Conservation (phyloP, 2,113 vertebrate genomes). For the Tragelaphus buxtoni region DNA sequence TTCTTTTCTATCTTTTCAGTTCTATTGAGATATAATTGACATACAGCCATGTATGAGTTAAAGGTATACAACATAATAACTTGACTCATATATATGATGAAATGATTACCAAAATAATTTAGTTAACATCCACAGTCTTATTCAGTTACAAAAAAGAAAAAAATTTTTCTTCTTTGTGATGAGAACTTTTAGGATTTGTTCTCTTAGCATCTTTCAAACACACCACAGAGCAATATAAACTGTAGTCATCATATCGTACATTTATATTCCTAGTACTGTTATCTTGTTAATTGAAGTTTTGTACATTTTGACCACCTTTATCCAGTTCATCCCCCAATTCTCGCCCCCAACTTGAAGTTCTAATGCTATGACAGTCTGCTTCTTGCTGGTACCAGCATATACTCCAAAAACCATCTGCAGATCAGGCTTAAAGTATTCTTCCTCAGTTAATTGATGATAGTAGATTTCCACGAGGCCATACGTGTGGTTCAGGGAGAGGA, state of each 20-base stretch:
- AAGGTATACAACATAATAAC: not conserved
- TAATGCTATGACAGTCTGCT: not conserved
- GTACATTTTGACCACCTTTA: not conserved
- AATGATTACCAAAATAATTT: not conserved
- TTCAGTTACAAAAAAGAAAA: not conserved
- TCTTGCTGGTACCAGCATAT: not conserved
- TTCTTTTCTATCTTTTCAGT: not conserved
- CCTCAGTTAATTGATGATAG: not conserved
- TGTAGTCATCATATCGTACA: not conserved
- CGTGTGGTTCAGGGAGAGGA: not conserved
- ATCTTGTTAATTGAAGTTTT: not conserved
- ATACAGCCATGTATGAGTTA: not conserved
- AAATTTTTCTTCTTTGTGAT: not conserved
- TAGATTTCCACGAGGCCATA: not conserved
- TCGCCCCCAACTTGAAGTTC: accelerated
- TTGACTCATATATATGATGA: not conserved
- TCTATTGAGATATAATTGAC: not conserved
- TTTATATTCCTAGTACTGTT: not conserved
- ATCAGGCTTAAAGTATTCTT: not conserved
- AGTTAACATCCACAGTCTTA: not conserved
- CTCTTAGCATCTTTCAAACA: not conserved
- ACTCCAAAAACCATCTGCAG: not conserved
- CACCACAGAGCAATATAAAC: not conserved
- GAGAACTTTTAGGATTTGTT: not conserved
- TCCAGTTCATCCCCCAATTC: not conserved